Base-by-base conservation (phyloP, 2,797 vertebrate genomes). In the Danio jaintianensis region DNA sequence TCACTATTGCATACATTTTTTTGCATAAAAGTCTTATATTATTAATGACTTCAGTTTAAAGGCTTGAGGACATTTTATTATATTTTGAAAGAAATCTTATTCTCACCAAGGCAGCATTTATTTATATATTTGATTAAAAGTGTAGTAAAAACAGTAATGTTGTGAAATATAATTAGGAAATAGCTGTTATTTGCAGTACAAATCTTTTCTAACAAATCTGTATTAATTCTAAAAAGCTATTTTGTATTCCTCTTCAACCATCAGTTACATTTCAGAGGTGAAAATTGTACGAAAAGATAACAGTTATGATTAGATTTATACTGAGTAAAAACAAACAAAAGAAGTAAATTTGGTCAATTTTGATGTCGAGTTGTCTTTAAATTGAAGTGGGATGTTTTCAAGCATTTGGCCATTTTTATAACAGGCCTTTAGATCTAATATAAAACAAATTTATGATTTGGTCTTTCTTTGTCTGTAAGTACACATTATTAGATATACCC, bases 401-500 rank as follows among this genome's bases (percentile, higher is more conserved):
- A 66, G 42, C 3, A 66, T 47, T 8, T 66, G 38, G 63, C n/a
- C 3, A 18, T 16, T 53, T 53, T 53, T 18, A 53, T 9, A 18
- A 18, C 16, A 0, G 9, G 55, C 10, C 20, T 58, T 6, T 22
- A 5, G 18, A 10, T 22, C 58, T 58, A 5, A 22, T 10, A 58
- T 22, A 5, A 20, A 12, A 7, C 15, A 16, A 22, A 9, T 56
- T 56, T 56, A 56, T 56, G 62, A 43, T 43, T 12, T 43, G 40
- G 59, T 63, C 42, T 63, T 63, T 63, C 42, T 63, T 63, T 6
- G 38, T 63, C 63, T 43, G 63, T 16, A 7, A 64, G 6, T 22
- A 43, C 64, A 59, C 7, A 6, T 29, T 59, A 7, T 59, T 13
- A 53, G 18, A 0, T 1, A 58, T 13, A 59, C 29, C 36, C 50